Evolutionary conservation across 2,888 invertebrate genomes (phyloP).

Genomic region (Epicampocera succincta): DNA sequence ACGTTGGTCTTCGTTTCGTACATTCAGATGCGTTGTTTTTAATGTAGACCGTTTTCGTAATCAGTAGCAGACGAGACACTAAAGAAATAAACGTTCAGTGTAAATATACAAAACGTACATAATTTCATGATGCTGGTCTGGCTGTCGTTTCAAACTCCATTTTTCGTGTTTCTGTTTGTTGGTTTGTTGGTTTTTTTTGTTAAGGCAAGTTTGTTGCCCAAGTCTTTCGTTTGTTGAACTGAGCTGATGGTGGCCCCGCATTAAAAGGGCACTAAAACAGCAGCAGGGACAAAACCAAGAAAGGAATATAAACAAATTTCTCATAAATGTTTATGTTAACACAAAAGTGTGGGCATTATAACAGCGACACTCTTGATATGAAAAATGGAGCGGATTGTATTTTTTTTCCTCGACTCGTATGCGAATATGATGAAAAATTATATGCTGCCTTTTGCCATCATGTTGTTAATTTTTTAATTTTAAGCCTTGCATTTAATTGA

Average conservation of each 20-base stretch:
- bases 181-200: background rate
- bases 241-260: constrained; percentile 45
- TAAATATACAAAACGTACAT: constrained; percentile 16
- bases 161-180: background rate
- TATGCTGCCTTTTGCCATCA: constrained; percentile 59
- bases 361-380: constrained; percentile 63
- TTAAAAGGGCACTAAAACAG: constrained; percentile 16
- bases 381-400: constrained; percentile 34
- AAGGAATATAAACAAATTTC: constrained; percentile 61
- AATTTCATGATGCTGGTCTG: constrained; percentile 18
- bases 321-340: constrained; percentile 69
- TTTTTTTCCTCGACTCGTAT: background rate
- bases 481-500: constrained; percentile 44
- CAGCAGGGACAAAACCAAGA: constrained; percentile 23
- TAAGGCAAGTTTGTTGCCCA: constrained; percentile 46
- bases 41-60: constrained; percentile 52
- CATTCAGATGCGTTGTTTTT: constrained; percentile 9
- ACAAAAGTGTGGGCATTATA: constrained; percentile 70
- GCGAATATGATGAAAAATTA: constrained; percentile 64
- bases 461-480: constrained; percentile 68
- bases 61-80: constrained; percentile 67
- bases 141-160: too few species aligned
- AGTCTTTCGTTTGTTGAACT: constrained; percentile 32
- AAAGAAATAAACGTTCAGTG: constrained; percentile 50
- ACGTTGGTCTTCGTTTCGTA: constrained; percentile 9